Evolutionary conservation across 2,113 vertebrate species (phyloP), one percentile per base, ranked within the genome.

Genomic region (Lamprotornis superbus): DNA sequence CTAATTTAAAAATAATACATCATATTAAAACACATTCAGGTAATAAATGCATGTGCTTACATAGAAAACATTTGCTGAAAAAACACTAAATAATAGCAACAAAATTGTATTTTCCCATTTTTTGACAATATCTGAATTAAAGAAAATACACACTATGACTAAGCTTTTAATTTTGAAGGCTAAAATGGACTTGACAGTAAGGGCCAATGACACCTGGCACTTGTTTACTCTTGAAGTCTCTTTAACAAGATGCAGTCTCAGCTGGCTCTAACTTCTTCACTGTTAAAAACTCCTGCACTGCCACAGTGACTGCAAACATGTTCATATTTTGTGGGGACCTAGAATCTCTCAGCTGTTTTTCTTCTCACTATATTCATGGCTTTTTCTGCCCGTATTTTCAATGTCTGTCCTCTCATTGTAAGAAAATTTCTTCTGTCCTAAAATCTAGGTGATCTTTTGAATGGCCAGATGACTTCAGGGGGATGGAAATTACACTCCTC

Each of bases 321-420:
- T n/a, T 55, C 42, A 9, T 12, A 37, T 4, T 35, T 53, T 31
- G 3, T 37, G 10, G 5, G 12, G 7, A 4, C 6, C 16, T 40
- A 52, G 81, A 61, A 47, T 6, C 10, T 31, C 56, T 53, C 22
- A 15, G 9, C 5, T 53, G 4, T 30, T 78, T 71, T 67, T 9
- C 18, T 81, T 71, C 31, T 76, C 3, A 6, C 11, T 3, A 21
- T n/a, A 67, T 11, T 35, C 3, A 35, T 18, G 14, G 0, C 1
- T 33, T 73, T 37, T 57, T 13, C 9, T 5, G 19, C 10, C 30
- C 31, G 1, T 6, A 33, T 53, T 47, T 81, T 50, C 33, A 59
- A 2, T 33, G 16, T 17, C n/a, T 64, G 19, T 24, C 5, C 6
- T 28, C 65, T 81, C 33, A 17, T 35, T 55, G 46, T 30, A 28